These are phyloP conservation scores for Thryonomys swinderianus DNA, from an alignment of 2,113 vertebrate species.

Conservation along the genomic window DNA sequence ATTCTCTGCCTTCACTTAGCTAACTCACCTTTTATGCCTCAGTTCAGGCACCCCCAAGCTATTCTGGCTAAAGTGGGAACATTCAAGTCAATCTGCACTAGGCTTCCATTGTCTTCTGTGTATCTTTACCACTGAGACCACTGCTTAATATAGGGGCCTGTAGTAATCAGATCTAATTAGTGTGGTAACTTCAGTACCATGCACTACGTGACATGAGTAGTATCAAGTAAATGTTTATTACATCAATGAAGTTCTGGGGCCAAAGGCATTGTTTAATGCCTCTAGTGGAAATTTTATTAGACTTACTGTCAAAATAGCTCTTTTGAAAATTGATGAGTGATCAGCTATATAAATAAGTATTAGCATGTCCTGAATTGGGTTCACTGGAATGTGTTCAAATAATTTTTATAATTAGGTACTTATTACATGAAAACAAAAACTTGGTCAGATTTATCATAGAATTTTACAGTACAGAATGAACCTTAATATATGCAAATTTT, in stretches of 20 bases:
- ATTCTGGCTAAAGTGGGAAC: background rate
- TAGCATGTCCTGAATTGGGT: background rate
- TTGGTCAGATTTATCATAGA: background rate
- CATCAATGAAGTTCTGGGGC: background rate
- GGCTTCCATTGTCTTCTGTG: background rate
- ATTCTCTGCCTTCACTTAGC: background rate
- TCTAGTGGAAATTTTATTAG: background rate
- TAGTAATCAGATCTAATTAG: background rate
- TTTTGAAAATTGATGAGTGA: background rate
- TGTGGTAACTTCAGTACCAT: background rate
- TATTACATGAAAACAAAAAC: background rate
- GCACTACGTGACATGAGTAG: background rate
- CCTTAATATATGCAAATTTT: background rate
- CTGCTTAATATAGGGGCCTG: background rate
- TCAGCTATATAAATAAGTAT: background rate
- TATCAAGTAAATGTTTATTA: background rate
- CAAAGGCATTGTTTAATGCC: background rate
- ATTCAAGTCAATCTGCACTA: background rate
- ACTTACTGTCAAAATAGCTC: background rate
- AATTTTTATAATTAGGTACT: conserved; percentile 8
- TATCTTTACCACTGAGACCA: background rate
- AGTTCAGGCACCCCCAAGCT: background rate
- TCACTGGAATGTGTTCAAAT: background rate
- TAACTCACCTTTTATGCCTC: background rate
- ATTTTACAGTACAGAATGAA: background rate